Conservation (phyloP, 1,140 invertebrate species). For the Delia radicum region DNA sequence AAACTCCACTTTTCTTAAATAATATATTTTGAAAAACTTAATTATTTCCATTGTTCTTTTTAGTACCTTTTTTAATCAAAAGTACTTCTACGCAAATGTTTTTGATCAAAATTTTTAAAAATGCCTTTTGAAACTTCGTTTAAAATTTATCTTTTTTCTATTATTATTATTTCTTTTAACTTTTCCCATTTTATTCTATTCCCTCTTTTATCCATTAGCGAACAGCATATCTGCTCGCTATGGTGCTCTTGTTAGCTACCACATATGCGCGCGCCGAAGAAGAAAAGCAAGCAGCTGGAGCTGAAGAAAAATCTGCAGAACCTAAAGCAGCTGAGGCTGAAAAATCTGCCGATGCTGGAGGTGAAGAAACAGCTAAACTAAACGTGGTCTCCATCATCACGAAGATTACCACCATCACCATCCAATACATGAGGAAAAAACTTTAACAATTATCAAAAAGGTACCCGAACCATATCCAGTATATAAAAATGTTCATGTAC, state of each 20-base stretch:
- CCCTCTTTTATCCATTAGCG: constrained; percentile 34
- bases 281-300: constrained; percentile 56
- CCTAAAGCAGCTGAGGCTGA: constrained; percentile 56
- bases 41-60: too few species aligned
- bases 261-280: constrained; percentile 51
- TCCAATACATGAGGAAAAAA: constrained; percentile 63
- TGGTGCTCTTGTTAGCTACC: constrained; percentile 57
- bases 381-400: constrained; percentile 64
- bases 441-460: constrained; percentile 75
- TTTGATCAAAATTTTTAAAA: not conserved
- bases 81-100: too few species aligned
- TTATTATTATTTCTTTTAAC: not conserved
- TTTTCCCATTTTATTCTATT: not conserved
- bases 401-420: constrained; percentile 54
- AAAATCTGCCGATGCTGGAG: constrained; percentile 55
- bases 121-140: too few species aligned
- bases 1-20: too few species aligned
- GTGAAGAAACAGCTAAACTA: constrained; percentile 66
- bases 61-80: too few species aligned
- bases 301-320: constrained; percentile 56
- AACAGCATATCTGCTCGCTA: constrained; percentile 57
- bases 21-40: too few species aligned
- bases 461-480: constrained; percentile 65
- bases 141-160: not conserved
- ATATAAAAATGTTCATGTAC: constrained; percentile 60